Evolutionary conservation across 1,140 invertebrate species (phyloP).

Genomic region (Heliconius hermathena): DNA sequence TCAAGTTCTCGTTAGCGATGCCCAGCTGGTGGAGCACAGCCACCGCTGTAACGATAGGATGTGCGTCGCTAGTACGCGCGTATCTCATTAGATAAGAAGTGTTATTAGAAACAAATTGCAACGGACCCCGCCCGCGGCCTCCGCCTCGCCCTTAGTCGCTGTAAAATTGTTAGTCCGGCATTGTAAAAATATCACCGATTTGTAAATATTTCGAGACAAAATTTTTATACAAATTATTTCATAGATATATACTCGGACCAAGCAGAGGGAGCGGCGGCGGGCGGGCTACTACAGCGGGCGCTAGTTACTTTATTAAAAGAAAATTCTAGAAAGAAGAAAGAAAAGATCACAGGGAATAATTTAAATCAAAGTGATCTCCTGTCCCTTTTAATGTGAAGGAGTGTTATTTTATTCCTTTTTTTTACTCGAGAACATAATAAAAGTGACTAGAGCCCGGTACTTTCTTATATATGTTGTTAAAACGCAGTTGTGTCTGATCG

Average conservation of each 20-base stretch:
- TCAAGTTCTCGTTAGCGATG: conserved; percentile 35
- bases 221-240: conserved; percentile 79
- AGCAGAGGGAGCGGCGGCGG: conserved; percentile 55
- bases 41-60: conserved; percentile 75
- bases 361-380: background rate
- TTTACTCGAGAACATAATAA: background rate
- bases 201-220: conserved; percentile 80
- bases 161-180: conserved; percentile 72
- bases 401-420: background rate
- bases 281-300: conserved; percentile 36
- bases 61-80: conserved; percentile 67
- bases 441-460: background rate
- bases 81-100: conserved; percentile 71
- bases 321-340: background rate
- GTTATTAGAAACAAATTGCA: conserved; percentile 77
- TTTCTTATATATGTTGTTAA: conserved; percentile 4
- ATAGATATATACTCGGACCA: conserved; percentile 68
- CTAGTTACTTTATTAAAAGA: background rate
- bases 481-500: conserved; percentile 18
- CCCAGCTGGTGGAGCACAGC: background rate
- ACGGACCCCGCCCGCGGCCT: conserved; percentile 52
- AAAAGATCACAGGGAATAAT: background rate
- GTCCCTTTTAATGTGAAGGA: background rate
- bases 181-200: conserved; percentile 70
- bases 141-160: conserved; percentile 59